Conservation (phyloP, 2,888 invertebrate species). For the Coenonympha glycerion region DNA sequence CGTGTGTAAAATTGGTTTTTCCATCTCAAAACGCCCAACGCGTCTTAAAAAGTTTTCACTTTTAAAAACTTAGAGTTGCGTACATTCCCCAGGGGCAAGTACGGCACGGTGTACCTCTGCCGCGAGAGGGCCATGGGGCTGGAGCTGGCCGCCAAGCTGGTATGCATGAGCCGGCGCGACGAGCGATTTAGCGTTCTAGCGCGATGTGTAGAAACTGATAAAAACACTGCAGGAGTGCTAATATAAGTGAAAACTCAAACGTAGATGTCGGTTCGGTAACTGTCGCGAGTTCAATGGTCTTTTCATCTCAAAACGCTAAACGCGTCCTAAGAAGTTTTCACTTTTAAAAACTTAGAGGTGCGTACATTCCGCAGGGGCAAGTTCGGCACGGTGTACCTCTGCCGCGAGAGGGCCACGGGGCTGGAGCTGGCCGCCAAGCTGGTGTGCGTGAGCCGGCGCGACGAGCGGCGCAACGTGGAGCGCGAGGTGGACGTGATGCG, state of each 20-base stretch:
- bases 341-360: too few relatives aligned
- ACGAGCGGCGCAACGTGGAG: conserved; percentile 93
- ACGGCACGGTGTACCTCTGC: conserved; percentile 96
- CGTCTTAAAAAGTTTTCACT: too few relatives aligned
- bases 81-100: conserved; percentile 96
- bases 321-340: too few relatives aligned
- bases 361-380: conserved; percentile 95
- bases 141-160: conserved; percentile 94
- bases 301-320: too few relatives aligned
- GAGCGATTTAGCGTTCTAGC: conserved; percentile 93
- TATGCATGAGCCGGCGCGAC: conserved; percentile 88
- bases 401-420: conserved; percentile 87
- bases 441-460: conserved; percentile 88
- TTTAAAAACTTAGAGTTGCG: too few relatives aligned
- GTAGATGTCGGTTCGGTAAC: too few relatives aligned
- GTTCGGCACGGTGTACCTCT: conserved; percentile 96
- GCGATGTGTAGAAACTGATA: too few relatives aligned
- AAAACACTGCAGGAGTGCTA: too few relatives aligned
- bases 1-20: too few relatives aligned
- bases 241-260: too few relatives aligned
- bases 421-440: conserved; percentile 94
- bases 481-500: conserved; percentile 98
- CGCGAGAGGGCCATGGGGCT: conserved; percentile 87
- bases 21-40: too few relatives aligned
- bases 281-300: too few relatives aligned